Evolutionary conservation across 2,797 vertebrate genomes (phyloP).

Genomic region (Tapirus indicus): DNA sequence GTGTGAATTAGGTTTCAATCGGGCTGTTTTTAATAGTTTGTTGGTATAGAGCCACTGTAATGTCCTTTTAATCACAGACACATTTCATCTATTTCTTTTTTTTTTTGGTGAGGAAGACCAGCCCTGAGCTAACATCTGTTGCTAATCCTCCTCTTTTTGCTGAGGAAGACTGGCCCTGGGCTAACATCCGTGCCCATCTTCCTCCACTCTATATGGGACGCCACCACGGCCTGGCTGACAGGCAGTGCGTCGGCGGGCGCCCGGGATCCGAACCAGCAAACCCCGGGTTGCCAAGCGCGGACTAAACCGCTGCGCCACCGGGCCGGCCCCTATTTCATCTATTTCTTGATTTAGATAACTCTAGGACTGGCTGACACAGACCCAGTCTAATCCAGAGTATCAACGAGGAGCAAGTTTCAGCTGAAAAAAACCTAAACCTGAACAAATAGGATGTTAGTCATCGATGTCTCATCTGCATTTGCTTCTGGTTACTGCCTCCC

Average conservation of each 20-base stretch:
- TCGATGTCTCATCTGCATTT: background rate
- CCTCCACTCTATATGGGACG: too few relatives aligned
- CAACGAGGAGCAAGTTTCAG: background rate
- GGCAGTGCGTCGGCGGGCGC: too few relatives aligned
- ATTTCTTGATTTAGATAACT: conserved; percentile 26
- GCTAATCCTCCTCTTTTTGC: too few relatives aligned
- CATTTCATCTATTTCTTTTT: background rate
- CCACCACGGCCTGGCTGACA: too few relatives aligned
- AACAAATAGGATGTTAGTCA: background rate
- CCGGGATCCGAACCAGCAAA: too few relatives aligned
- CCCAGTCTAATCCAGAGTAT: background rate
- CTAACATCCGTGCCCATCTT: too few relatives aligned
- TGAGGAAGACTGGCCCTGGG: too few relatives aligned
- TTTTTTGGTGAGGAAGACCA: too few relatives aligned
- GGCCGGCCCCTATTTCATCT: too few relatives aligned
- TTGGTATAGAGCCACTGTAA: background rate
- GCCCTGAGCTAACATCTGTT: too few relatives aligned
- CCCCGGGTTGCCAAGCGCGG: too few relatives aligned
- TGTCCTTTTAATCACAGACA: background rate
- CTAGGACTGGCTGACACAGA: background rate
- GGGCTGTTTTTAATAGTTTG: background rate
- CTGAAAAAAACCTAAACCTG: background rate
- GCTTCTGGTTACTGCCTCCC: background rate
- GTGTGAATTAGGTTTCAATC: background rate
- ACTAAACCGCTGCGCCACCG: too few relatives aligned